A percentile compares a stretch with the other conserved stretches of the same genome.
These are phyloP conservation scores for Oreohelix idahoensis DNA, from an alignment of 1,140 invertebrate genomes.

Conservation along the genomic window DNA sequence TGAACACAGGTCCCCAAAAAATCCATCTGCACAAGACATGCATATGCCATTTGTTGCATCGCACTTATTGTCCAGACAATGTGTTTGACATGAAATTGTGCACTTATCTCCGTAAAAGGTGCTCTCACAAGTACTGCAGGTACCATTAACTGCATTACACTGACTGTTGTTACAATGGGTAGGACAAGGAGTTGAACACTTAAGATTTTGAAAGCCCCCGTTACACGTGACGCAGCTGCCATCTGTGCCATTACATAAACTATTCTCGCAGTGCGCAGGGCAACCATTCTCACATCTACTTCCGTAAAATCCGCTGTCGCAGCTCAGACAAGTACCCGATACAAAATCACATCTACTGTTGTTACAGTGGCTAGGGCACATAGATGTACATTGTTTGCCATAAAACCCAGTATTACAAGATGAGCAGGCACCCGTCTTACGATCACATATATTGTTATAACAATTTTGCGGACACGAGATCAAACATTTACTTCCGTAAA, in stretches of 20 bases:
- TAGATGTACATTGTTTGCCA: neutral
- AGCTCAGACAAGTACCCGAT: neutral
- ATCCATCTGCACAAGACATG: neutral
- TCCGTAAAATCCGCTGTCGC: neutral
- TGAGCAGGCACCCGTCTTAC: neutral
- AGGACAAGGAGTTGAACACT: neutral
- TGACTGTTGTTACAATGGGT: neutral
- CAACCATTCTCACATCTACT: neutral
- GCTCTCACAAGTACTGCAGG: neutral
- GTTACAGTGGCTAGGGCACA: neutral
- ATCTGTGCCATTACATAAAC: neutral
- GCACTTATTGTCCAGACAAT: neutral
- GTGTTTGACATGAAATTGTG: neutral
- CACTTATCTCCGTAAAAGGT: neutral
- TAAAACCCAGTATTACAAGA: neutral
- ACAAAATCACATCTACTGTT: neutral
- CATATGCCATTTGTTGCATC: neutral
- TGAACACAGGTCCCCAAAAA: neutral
- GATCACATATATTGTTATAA: neutral
- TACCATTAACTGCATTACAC: neutral
- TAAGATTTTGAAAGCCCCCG: neutral
- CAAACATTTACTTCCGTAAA: neutral
- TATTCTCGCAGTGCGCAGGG: neutral
- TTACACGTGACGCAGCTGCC: neutral
- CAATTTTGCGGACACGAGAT: neutral